Evolutionary conservation across 1,140 invertebrate genomes (phyloP), one percentile per base, ranked within the genome.

Genomic region (Aphis craccivora): DNA sequence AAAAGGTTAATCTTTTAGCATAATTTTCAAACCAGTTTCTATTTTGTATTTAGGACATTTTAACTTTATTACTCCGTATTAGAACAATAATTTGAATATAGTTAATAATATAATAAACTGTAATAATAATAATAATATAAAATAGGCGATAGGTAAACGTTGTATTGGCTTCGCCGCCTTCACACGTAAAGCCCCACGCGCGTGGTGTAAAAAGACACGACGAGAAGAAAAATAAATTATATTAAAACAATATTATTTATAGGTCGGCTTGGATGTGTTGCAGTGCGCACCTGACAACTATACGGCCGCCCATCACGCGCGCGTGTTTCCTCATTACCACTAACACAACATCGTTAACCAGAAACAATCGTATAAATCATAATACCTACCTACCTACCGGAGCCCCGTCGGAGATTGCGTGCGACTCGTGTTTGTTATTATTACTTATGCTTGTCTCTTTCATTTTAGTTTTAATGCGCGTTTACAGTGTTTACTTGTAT

Each of bases 291-390:
- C 40, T 8, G 43, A 87, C 43, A n/a, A 83, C n/a, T 35, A 40
- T 40, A 86, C 84, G 84, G 40, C 25, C 84, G 84, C 84, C 84
- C 84, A 87, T 87, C 84, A 87, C 84, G 84, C 43, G 23, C 83
- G 83, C 60, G n/a, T n/a, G 37, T 86, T 87, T n/a, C 84, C 84
- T 87, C 84, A 87, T 87, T 87, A 87, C 25, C 84, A n/a, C 84
- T 48, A 87, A 87, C 84, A 30, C 43, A 87, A 87, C 84, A 48
- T 87, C 84, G 84, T 87, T 87, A 87, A 87, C 84, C 43, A n/a
- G 25, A 48, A 48, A 87, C 84, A 45, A 48, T 20, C 43, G 43
- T n/a, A 45, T 87, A 87, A 87, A 87, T 87, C 84, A 87, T 37
- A 83, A n/a, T 40, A 76, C 25, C 55, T 40, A 40, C 25, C 55